phyloP scores from a whole-genome alignment of 2,797 vertebrate genomes.

The Gadopsis marmoratus region DNA sequence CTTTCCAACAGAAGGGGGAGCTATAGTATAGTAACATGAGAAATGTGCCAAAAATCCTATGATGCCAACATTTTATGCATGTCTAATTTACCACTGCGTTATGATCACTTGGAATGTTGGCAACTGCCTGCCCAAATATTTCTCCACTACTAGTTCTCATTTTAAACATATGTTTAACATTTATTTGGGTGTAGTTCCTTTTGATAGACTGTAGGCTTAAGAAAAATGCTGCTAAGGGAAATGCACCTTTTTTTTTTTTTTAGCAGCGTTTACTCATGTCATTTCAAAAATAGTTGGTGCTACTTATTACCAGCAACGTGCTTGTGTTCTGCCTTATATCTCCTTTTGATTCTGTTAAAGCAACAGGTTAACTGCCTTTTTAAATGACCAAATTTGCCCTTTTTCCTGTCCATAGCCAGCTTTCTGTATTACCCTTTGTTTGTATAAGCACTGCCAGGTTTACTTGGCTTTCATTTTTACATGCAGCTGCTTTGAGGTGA shows the following conservation, averaged over 20 bases:
- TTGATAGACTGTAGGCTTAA: neutral
- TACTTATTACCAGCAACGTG: slow-evolving; percentile 80
- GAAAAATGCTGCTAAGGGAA: slow-evolving; percentile 10
- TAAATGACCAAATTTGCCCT: slow-evolving; percentile 71
- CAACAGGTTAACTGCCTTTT: slow-evolving; percentile 77
- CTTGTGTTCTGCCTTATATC: slow-evolving; percentile 76
- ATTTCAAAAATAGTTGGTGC: slow-evolving; percentile 76
- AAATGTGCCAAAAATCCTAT: slow-evolving; percentile 77
- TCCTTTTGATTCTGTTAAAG: slow-evolving; percentile 70
- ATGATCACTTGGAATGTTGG: slow-evolving; percentile 64
- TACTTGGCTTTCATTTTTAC: slow-evolving; percentile 61
- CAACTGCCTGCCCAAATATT: slow-evolving; percentile 54
- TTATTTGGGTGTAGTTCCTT: slow-evolving; percentile 46
- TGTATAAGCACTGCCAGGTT: slow-evolving; percentile 66
- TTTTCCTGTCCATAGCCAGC: slow-evolving; percentile 42
- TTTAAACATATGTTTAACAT: slow-evolving; percentile 39
- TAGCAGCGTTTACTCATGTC: slow-evolving; percentile 46
- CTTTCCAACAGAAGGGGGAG: slow-evolving; percentile 65
- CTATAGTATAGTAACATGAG: slow-evolving; percentile 57
- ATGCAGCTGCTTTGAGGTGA: slow-evolving; percentile 33
- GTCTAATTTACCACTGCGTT: slow-evolving; percentile 46
- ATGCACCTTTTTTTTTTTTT: slow-evolving; percentile 33
- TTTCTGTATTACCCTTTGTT: slow-evolving; percentile 40
- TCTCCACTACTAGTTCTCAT: slow-evolving; percentile 33
- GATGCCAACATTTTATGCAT: slow-evolving; percentile 57